phyloP scores from a whole-genome alignment of 2,797 vertebrate genomes.

The Parauchenoglanis punctatus region DNA sequence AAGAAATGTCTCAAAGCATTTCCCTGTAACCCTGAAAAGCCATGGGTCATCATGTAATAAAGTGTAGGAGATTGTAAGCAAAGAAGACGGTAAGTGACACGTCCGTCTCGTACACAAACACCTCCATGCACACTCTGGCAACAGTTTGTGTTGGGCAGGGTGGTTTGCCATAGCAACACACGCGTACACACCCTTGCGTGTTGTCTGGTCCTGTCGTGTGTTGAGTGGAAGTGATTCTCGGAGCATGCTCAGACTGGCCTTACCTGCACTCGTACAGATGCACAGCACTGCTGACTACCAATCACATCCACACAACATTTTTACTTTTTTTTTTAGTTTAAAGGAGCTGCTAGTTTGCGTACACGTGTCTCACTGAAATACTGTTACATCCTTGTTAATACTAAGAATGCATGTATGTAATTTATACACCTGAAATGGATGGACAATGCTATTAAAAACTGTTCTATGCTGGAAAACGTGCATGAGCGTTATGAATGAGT shows the following conservation, averaged over 20 bases:
- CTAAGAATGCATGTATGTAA: background rate
- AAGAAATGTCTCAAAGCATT: background rate
- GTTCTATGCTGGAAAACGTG: background rate
- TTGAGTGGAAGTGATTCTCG: conserved; percentile 52
- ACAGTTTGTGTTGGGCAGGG: too few species aligned
- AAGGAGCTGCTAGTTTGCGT: background rate
- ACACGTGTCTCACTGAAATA: background rate
- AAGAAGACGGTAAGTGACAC: background rate
- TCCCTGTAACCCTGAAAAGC: background rate
- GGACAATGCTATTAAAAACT: background rate
- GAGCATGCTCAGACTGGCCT: conserved; percentile 69
- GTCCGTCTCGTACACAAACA: background rate
- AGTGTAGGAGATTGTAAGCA: too few species aligned
- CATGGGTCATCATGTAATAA: background rate
- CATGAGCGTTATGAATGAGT: background rate
- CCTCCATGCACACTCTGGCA: background rate
- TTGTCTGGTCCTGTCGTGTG: conserved; percentile 71
- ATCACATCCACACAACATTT: background rate
- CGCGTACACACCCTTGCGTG: conserved; percentile 62
- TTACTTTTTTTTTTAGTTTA: background rate
- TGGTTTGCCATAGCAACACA: conserved; percentile 50
- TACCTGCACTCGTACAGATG: conserved; percentile 22
- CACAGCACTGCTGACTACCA: background rate
- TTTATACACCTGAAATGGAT: background rate
- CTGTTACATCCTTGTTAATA: background rate